phyloP scores from a whole-genome alignment of 1,140 invertebrate species.

The Bilobella aurantiaca region DNA sequence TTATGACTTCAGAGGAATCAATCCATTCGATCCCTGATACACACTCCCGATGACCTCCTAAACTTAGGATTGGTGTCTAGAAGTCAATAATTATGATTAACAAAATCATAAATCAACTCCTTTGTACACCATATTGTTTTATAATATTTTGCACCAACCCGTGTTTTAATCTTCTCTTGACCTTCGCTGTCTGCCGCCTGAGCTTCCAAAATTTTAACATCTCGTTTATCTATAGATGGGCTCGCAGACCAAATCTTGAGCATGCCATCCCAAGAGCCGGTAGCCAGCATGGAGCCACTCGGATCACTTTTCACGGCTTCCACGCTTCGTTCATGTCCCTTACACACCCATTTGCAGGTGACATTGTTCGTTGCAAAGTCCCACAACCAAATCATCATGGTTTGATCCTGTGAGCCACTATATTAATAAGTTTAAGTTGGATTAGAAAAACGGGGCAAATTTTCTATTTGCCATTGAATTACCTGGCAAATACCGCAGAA shows the following conservation, averaged over 20 bases:
- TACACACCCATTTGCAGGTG: slow-evolving; percentile 65
- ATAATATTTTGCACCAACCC: too few species aligned
- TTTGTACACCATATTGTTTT: not conserved
- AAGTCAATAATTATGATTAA: slow-evolving; percentile 36
- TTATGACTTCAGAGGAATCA: slow-evolving; percentile 60
- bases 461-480: slow-evolving; percentile 17
- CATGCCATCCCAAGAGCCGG: slow-evolving; percentile 76
- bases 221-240: slow-evolving; percentile 4
- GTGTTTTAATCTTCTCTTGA: slow-evolving; percentile 13
- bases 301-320: slow-evolving; percentile 66
- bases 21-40: slow-evolving; percentile 77
- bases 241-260: slow-evolving; percentile 48
- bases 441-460: slow-evolving; percentile 21
- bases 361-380: slow-evolving; percentile 63
- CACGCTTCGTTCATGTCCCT: slow-evolving; percentile 77
- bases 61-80: slow-evolving; percentile 70
- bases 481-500: slow-evolving; percentile 63
- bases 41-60: slow-evolving; percentile 85
- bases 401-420: slow-evolving; percentile 86
- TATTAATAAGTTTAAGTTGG: too few species aligned
- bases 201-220: slow-evolving; percentile 16
- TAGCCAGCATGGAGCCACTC: slow-evolving; percentile 60
- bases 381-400: slow-evolving; percentile 82
- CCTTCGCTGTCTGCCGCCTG: slow-evolving; percentile 12
- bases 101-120: not conserved